Evolutionary conservation across 1,140 invertebrate species (phyloP).

Genomic region (Anastatus disparis): DNA sequence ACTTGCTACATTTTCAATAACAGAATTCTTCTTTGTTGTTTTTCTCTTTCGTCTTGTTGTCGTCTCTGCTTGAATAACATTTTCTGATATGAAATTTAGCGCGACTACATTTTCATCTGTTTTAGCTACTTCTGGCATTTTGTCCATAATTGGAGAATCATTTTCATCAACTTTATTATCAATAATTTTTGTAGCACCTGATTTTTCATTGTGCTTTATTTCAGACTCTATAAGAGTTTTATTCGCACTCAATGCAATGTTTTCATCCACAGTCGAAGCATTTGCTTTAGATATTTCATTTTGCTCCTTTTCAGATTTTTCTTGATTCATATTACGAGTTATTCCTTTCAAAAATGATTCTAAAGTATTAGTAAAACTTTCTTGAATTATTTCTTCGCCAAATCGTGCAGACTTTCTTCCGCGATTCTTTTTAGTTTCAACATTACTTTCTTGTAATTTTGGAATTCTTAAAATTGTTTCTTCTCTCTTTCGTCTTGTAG

Average conservation of each 20-base stretch:
- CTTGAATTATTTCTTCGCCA: too few relatives aligned
- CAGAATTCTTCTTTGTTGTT: background rate
- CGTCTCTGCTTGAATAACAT: background rate
- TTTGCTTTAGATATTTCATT: too few relatives aligned
- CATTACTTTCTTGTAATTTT: slow-evolving; percentile 18
- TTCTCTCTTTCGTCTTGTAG: slow-evolving; percentile 1
- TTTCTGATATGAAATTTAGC: background rate
- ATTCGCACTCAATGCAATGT: too few relatives aligned
- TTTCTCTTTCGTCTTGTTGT: background rate
- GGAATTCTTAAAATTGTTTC: slow-evolving; percentile 44
- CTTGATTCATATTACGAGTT: too few relatives aligned
- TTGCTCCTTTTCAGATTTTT: too few relatives aligned
- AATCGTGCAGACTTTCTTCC: too few relatives aligned
- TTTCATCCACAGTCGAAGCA: too few relatives aligned
- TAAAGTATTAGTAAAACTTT: too few relatives aligned
- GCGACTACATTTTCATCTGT: background rate
- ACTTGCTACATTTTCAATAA: background rate
- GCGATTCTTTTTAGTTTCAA: too few relatives aligned
- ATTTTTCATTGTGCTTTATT: background rate
- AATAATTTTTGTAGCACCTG: too few relatives aligned
- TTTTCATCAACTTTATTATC: background rate
- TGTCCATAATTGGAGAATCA: background rate
- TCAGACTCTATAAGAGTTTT: background rate
- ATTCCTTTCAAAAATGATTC: too few relatives aligned
- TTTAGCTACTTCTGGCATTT: background rate